Percentiles rank a stretch among this genome's conserved stretches.
Evolutionary conservation across 2,797 vertebrate genomes (phyloP).

Genomic region (Danio tinwini): DNA sequence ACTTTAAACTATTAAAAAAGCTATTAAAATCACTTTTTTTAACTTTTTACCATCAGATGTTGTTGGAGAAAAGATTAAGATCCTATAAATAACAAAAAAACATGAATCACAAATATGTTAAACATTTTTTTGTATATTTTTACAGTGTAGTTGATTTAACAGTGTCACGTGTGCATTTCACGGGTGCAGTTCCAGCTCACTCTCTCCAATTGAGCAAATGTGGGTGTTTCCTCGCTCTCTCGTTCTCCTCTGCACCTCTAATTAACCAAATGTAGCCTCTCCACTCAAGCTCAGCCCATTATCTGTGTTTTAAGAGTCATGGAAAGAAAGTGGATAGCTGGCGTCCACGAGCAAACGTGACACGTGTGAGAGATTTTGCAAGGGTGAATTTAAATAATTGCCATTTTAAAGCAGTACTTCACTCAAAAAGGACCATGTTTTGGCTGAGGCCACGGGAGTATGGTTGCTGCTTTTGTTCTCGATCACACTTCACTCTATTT

Average conservation of each 20-base stretch:
- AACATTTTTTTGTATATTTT: no score
- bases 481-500: no score
- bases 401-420: neutral
- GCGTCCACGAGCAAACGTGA: neutral
- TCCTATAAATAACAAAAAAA: no score
- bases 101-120: no score
- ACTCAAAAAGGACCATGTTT: neutral
- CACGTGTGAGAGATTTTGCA: slow-evolving; percentile 5
- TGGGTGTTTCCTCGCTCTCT: neutral
- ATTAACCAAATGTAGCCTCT: slow-evolving; percentile 63
- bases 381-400: neutral
- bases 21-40: no score
- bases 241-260: slow-evolving; percentile 63
- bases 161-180: slow-evolving; percentile 55
- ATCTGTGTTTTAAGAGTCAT: neutral
- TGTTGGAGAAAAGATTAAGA: no score
- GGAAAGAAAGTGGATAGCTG: slow-evolving; percentile 8
- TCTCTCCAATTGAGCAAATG: slow-evolving; percentile 22
- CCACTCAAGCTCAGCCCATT: neutral
- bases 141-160: no score
- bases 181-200: slow-evolving; percentile 62
- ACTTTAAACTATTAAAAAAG: no score
- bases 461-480: no score
- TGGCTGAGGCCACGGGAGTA: no score
- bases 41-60: no score